Percentiles rank a stretch among this genome's conserved stretches.
These are phyloP conservation scores for Torymus texanus DNA, from an alignment of 2,888 invertebrate species.

Conservation along the genomic window DNA sequence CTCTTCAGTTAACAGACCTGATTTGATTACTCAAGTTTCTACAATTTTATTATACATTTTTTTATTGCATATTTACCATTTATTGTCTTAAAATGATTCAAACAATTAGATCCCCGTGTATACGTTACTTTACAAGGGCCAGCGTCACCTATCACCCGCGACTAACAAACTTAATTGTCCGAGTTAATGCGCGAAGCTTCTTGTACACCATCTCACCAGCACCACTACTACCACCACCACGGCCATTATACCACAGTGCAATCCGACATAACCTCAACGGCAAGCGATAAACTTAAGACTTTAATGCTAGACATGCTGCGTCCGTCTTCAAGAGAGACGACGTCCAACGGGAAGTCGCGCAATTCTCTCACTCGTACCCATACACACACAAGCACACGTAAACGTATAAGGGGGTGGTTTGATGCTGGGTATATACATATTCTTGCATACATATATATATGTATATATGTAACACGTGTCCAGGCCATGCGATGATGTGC, in stretches of 20 bases:
- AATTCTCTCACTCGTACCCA: not conserved
- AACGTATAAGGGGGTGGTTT: slow-evolving; percentile 63
- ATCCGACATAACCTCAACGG: slow-evolving; percentile 49
- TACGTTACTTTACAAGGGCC: no score
- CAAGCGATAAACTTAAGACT: slow-evolving; percentile 48
- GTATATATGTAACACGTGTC: not conserved
- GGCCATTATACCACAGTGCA: slow-evolving; percentile 21
- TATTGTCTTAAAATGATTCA: no score
- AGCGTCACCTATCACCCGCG: not conserved
- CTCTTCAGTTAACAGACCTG: not conserved
- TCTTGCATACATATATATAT: slow-evolving; percentile 31
- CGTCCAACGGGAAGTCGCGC: slow-evolving; percentile 1
- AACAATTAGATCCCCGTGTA: no score
- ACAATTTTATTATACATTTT: no score
- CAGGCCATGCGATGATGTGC: not conserved
- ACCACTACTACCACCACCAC: not conserved
- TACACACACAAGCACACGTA: not conserved
- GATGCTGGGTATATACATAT: slow-evolving; percentile 57
- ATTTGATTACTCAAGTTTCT: slow-evolving; percentile 1
- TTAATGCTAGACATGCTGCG: slow-evolving; percentile 29
- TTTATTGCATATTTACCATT: no score
- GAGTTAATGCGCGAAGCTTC: slow-evolving; percentile 7
- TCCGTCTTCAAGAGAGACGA: not conserved
- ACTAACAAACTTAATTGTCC: slow-evolving; percentile 13
- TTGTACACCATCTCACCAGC: not conserved